These are phyloP conservation scores for Ooceraea biroi DNA, from an alignment of 1,140 invertebrate genomes.

Conservation along the genomic window DNA sequence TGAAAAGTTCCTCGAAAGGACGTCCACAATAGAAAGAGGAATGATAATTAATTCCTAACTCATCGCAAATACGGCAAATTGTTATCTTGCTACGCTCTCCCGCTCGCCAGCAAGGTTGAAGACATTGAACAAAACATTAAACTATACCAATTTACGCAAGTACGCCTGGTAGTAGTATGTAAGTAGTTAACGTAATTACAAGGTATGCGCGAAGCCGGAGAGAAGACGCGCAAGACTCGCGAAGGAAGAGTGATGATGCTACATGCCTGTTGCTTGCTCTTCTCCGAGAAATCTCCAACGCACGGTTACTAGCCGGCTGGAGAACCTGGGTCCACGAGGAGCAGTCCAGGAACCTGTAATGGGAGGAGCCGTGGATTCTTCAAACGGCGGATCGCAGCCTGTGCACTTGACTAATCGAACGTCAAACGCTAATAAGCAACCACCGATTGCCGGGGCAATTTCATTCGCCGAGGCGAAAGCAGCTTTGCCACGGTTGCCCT, in stretches of 20 bases:
- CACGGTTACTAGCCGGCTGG: conserved; percentile 53
- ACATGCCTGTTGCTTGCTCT: conserved; percentile 81
- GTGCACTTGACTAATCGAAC: conserved; percentile 85
- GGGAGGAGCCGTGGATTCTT: conserved; percentile 79
- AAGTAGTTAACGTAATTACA: conserved; percentile 82
- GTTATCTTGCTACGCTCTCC: not conserved
- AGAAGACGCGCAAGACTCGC: conserved; percentile 68
- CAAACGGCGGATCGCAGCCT: conserved; percentile 70
- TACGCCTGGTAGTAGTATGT: conserved; percentile 72
- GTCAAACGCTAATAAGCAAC: conserved; percentile 86
- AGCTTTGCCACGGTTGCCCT: conserved; percentile 68
- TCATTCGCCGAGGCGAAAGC: conserved; percentile 75
- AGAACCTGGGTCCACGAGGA: conserved; percentile 31
- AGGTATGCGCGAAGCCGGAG: conserved; percentile 66
- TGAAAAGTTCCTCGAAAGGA: not conserved
- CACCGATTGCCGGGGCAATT: conserved; percentile 82
- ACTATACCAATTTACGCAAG: conserved; percentile 69
- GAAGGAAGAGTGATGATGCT: conserved; percentile 82
- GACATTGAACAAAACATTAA: conserved; percentile 64
- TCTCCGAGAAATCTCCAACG: conserved; percentile 63
- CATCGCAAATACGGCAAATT: not conserved
- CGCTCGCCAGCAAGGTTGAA: conserved; percentile 3
- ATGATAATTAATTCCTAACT: not conserved
- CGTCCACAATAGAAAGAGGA: too few species aligned
- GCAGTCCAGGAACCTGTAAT: conserved; percentile 69